Conservation (phyloP, 2,888 invertebrate species). For the Megaustenia siamemsis region DNA sequence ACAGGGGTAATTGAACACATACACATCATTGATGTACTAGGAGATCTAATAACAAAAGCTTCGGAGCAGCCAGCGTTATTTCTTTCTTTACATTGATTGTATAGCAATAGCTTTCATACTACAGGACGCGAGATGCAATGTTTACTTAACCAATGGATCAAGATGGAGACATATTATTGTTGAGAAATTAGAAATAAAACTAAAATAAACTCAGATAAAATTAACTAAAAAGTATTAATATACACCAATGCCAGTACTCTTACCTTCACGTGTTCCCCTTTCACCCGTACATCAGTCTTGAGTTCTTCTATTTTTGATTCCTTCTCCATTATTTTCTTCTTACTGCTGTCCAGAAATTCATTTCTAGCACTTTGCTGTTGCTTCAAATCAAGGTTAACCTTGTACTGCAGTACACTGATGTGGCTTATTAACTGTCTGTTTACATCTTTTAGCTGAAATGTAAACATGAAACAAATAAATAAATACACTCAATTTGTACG, state of each 20-base stretch:
- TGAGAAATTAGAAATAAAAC: too few relatives aligned
- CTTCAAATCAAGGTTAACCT: slow-evolving; percentile 63
- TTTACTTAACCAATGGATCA: too few relatives aligned
- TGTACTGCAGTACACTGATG: slow-evolving; percentile 66
- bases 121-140: too few relatives aligned
- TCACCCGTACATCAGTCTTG: slow-evolving; percentile 52
- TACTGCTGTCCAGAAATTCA: background rate
- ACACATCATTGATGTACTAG: too few relatives aligned
- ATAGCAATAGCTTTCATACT: too few relatives aligned
- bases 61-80: too few relatives aligned
- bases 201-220: too few relatives aligned
- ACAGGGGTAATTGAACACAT: too few relatives aligned
- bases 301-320: slow-evolving; percentile 34
- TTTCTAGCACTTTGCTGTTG: slow-evolving; percentile 58
- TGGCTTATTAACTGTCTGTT: slow-evolving; percentile 66
- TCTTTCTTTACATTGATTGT: too few relatives aligned
- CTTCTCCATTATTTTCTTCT: background rate
- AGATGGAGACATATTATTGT: too few relatives aligned
- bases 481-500: too few relatives aligned
- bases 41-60: too few relatives aligned
- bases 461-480: background rate
- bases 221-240: background rate
- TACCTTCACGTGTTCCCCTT: slow-evolving; percentile 59
- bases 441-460: slow-evolving; percentile 61
- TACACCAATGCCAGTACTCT: background rate